Evolutionary conservation across 2,888 invertebrate species (phyloP).

Genomic region (Dolichomitus sp.): DNA sequence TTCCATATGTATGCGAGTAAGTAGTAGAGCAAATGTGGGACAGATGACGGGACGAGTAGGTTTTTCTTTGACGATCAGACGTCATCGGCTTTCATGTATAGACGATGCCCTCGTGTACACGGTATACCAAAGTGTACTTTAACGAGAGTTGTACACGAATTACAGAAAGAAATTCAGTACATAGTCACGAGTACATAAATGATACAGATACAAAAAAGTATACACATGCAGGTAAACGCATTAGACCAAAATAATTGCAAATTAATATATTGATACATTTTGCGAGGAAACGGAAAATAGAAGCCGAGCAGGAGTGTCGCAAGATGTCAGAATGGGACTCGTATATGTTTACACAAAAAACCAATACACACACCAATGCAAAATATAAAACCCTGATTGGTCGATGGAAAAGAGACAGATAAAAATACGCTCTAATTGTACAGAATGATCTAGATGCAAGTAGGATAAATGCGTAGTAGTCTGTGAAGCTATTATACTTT

Average conservation of each 20-base stretch:
- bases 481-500: conserved; percentile 44
- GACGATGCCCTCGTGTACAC: conserved; percentile 40
- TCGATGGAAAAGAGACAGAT: not conserved
- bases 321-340: conserved; percentile 3
- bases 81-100: conserved; percentile 9
- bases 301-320: not conserved
- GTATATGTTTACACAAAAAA: conserved; percentile 33
- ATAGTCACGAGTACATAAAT: conserved; percentile 47
- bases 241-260: conserved; percentile 78
- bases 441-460: conserved; percentile 50
- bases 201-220: conserved; percentile 52
- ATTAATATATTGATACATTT: conserved; percentile 79
- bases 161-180: conserved; percentile 18
- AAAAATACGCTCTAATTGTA: conserved; percentile 49
- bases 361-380: conserved; percentile 19
- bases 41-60: conserved; percentile 40
- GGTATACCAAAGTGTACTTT: conserved; percentile 37
- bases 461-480: conserved; percentile 49
- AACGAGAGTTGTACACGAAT: conserved; percentile 37
- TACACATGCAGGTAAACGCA: conserved; percentile 71
- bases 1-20: conserved; percentile 61
- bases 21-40: conserved; percentile 39
- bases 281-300: conserved; percentile 50
- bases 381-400: conserved; percentile 42
- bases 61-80: conserved; percentile 44